These are phyloP conservation scores for Mus minutoides DNA, from an alignment of 2,797 vertebrate genomes.

Conservation along the genomic window DNA sequence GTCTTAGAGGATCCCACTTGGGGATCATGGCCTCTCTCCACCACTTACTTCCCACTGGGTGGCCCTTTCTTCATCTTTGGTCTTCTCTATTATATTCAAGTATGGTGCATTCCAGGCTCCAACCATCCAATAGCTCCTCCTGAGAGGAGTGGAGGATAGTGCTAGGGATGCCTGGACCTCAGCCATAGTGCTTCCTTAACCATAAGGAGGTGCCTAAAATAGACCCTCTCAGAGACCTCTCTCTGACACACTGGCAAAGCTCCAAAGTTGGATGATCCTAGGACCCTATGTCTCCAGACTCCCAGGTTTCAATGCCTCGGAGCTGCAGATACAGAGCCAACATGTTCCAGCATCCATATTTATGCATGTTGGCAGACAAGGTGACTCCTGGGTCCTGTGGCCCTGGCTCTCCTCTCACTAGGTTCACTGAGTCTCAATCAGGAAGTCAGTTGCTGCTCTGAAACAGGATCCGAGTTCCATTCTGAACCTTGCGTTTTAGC, in stretches of 20 bases:
- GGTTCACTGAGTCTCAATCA: slow-evolving; percentile 71
- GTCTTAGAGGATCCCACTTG: slow-evolving; percentile 13
- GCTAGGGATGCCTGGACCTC: background rate
- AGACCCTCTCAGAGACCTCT: background rate
- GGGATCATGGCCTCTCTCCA: background rate
- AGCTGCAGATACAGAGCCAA: background rate
- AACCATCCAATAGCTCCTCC: no score
- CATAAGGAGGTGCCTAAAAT: no score
- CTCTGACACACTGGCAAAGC: background rate
- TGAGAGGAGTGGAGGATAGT: background rate
- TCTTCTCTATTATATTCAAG: background rate
- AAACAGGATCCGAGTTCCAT: slow-evolving; percentile 73
- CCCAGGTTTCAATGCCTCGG: background rate
- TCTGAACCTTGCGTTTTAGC: slow-evolving; percentile 81
- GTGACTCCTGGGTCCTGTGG: background rate
- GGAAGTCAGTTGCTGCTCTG: slow-evolving; percentile 79
- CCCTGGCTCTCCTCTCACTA: slow-evolving; percentile 57
- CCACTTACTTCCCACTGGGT: background rate
- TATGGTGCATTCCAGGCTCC: background rate
- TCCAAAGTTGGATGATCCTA: background rate
- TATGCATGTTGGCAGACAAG: background rate
- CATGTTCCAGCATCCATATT: no score
- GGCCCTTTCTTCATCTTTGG: background rate
- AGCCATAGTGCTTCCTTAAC: background rate
- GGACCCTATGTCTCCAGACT: background rate